Percentiles rank a stretch among this genome's conserved stretches.
These are phyloP conservation scores for Anser brachyrhynchus DNA, from an alignment of 2,113 vertebrate species.

Conservation along the genomic window DNA sequence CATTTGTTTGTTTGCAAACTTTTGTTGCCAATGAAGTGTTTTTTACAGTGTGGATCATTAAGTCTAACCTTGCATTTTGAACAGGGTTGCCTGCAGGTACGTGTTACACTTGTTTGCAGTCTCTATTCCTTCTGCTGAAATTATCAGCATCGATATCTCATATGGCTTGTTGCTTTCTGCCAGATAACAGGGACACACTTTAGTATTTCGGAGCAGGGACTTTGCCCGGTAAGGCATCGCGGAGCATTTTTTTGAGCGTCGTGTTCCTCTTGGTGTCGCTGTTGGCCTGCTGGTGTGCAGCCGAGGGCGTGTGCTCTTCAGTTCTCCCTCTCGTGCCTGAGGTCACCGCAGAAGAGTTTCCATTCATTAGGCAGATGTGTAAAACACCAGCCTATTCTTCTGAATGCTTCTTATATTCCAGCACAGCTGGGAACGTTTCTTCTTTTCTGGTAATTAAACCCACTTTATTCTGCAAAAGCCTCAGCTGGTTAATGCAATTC, in stretches of 20 bases:
- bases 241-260: accelerated
- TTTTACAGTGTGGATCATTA: not conserved
- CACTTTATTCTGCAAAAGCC: conserved; percentile 11
- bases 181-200: not conserved
- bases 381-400: not conserved
- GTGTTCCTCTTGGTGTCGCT: conserved; percentile 40
- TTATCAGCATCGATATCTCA: not conserved
- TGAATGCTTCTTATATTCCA: not conserved
- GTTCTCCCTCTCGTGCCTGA: not conserved
- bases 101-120: not conserved
- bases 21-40: not conserved
- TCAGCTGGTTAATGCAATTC: not conserved
- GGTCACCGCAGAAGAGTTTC: not conserved
- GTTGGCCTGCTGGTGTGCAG: not conserved
- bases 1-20: not conserved
- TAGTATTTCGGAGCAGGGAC: not conserved
- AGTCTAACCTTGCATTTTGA: not conserved
- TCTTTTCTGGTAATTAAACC: conserved; percentile 16
- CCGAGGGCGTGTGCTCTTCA: not conserved
- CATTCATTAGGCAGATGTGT: not conserved
- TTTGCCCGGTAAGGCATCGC: accelerated
- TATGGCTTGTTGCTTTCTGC: not conserved
- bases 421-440: not conserved
- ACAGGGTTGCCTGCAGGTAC: accelerated
- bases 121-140: not conserved